Conservation (phyloP, 1,140 invertebrate species). For the Polypedilum vanderplanki region DNA sequence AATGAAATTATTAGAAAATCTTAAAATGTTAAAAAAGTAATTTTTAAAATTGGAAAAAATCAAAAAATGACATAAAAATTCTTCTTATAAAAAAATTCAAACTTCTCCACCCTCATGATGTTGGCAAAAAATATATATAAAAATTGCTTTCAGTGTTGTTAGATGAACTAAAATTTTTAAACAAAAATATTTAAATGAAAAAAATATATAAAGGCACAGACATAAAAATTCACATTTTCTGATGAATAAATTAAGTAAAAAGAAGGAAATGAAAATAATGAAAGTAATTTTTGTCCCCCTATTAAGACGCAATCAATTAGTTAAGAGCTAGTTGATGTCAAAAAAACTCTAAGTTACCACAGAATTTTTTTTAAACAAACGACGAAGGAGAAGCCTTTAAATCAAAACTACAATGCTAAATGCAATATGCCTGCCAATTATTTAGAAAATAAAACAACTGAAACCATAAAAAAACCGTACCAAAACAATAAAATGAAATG, state of each 20-base stretch:
- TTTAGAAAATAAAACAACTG: background rate
- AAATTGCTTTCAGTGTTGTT: constrained; percentile 28
- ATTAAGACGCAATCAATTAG: no score
- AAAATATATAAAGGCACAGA: background rate
- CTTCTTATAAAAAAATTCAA: background rate
- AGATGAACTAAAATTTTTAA: background rate
- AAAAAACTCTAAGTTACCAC: no score
- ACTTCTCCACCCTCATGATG: background rate
- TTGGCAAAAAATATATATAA: background rate
- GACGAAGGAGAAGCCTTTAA: background rate
- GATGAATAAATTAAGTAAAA: constrained; percentile 14
- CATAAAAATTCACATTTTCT: background rate
- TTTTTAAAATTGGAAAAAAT: background rate
- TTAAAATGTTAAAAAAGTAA: background rate
- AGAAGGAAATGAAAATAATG: background rate
- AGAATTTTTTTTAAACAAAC: no score
- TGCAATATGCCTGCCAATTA: constrained; percentile 27
- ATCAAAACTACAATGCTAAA: background rate
- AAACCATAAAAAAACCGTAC: constrained; percentile 15
- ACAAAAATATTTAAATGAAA: constrained; percentile 12
- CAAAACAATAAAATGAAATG: background rate
- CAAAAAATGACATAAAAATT: no score
- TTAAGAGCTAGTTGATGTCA: no score
- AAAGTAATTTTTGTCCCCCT: background rate
- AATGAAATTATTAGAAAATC: background rate